These are phyloP conservation scores for Centropyge bicolor DNA, from an alignment of 2,797 vertebrate species.

Conservation along the genomic window DNA sequence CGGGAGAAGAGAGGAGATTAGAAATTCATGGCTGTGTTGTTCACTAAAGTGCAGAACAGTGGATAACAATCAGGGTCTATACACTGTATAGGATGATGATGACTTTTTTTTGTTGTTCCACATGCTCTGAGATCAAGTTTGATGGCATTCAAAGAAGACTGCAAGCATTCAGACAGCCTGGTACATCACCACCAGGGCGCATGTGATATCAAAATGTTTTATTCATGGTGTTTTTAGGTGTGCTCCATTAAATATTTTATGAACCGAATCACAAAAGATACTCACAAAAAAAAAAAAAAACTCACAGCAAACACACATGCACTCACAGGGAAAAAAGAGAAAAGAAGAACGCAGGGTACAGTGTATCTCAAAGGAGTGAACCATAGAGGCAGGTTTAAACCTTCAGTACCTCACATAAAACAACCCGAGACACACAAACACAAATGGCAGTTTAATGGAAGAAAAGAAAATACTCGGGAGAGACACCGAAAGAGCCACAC, in stretches of 20 bases:
- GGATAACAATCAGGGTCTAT: slow-evolving; percentile 17
- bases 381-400: slow-evolving; percentile 53
- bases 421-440: slow-evolving; percentile 57
- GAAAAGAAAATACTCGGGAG: slow-evolving; percentile 55
- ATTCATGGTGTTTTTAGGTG: slow-evolving; percentile 75
- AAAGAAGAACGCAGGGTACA: slow-evolving; percentile 19
- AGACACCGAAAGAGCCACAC: slow-evolving; percentile 67
- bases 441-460: slow-evolving; percentile 67
- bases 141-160: slow-evolving; percentile 57
- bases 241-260: slow-evolving; percentile 74
- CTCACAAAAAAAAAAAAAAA: slow-evolving; percentile 14
- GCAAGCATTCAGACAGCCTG: slow-evolving; percentile 58
- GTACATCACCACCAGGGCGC: slow-evolving; percentile 51
- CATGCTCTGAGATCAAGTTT: slow-evolving; percentile 50
- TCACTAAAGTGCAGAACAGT: slow-evolving; percentile 7
- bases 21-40: slow-evolving; percentile 26
- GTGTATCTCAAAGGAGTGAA: slow-evolving; percentile 54
- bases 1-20: slow-evolving; percentile 36
- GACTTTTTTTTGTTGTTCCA: slow-evolving; percentile 11
- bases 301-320: slow-evolving; percentile 66
- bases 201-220: slow-evolving; percentile 73
- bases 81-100: neutral
- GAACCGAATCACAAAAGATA: slow-evolving; percentile 67
- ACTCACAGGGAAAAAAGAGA: slow-evolving; percentile 20
- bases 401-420: slow-evolving; percentile 51